phyloP scores from a whole-genome alignment of 1,140 invertebrate genomes.

The Diabrotica virgifera region DNA sequence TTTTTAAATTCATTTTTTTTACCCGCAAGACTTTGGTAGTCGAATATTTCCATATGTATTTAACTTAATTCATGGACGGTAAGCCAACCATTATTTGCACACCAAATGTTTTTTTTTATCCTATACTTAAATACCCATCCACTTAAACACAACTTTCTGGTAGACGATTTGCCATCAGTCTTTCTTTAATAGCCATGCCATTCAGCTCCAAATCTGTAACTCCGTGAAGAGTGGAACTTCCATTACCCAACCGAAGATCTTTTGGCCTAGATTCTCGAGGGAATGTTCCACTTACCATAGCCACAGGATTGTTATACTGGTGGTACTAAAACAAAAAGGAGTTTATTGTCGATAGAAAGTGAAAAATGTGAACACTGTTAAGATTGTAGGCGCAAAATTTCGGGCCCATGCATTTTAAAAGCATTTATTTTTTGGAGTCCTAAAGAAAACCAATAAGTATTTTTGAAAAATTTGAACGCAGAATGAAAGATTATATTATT shows the following conservation, averaged over 20 bases:
- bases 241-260: conserved; percentile 43
- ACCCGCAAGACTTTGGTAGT: too few relatives aligned
- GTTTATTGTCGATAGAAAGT: not conserved
- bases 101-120: not conserved
- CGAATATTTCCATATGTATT: not conserved
- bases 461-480: too few relatives aligned
- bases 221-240: conserved; percentile 37
- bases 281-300: conserved; percentile 44
- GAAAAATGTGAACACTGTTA: not conserved
- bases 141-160: conserved; percentile 72
- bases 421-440: too few relatives aligned
- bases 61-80: not conserved
- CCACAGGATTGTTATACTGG: conserved; percentile 46
- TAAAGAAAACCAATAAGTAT: too few relatives aligned
- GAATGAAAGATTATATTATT: too few relatives aligned
- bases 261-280: conserved; percentile 47
- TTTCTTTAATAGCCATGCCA: conserved; percentile 71
- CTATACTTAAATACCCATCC: not conserved
- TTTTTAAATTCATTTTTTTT: too few relatives aligned
- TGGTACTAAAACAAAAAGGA: conserved; percentile 39
- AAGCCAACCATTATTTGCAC: conserved; percentile 7
- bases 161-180: conserved; percentile 69
- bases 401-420: too few relatives aligned
- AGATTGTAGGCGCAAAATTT: too few relatives aligned
- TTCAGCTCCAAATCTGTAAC: conserved; percentile 51